Base-by-base conservation (phyloP, 2,888 invertebrate genomes). In the Alcis repandata region DNA sequence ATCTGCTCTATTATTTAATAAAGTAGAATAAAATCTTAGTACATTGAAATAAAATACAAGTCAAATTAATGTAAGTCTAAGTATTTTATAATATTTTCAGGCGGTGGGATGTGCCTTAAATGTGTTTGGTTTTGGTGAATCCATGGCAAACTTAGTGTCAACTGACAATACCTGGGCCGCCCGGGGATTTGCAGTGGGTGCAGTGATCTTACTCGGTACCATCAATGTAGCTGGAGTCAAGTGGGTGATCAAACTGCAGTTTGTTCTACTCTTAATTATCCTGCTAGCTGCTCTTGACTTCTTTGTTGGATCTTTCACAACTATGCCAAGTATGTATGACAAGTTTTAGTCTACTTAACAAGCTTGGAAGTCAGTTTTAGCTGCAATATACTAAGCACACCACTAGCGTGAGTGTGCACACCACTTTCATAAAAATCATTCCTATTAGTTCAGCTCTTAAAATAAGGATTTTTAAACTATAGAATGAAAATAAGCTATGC, bases 151-250 rank as follows among this genome's bases (percentile, higher is more conserved):
- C 64, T 92, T 99, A 53, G 95, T 98, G 33, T 95, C 96, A 10
- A 90, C 95, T 38, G 96, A 95, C 61, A 95, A 95, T 65, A 94
- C 95, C 67, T 97, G 97, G 97, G 96, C 97, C 8, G 97, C 98
- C 52, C 94, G 98, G 79, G 96, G 96, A 3, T 97, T 99, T 85
- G 99, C 98, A 9, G 95, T 97, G 59, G 96, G 96, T 7, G 98
- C 98, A 49, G 97, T 99, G 1, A 89, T 98, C 49, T 90, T 98
- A 40, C 94, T 99, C 17, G 96, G 98, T 60, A 95, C 97, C 68
- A 98, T 99, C 74, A 99, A 99, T 91, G 95, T 99, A 45, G 98
- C 99, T 27, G 99, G 99, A 43, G 99, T 99, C 0, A 99, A 99
- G 87, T 99, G 99, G 98, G 99, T 99, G 27, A 97, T 99, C 63